Percentiles rank a stretch among this genome's conserved stretches.
Evolutionary conservation across 2,113 vertebrate species (phyloP).

Genomic region (Tetrax tetrax): DNA sequence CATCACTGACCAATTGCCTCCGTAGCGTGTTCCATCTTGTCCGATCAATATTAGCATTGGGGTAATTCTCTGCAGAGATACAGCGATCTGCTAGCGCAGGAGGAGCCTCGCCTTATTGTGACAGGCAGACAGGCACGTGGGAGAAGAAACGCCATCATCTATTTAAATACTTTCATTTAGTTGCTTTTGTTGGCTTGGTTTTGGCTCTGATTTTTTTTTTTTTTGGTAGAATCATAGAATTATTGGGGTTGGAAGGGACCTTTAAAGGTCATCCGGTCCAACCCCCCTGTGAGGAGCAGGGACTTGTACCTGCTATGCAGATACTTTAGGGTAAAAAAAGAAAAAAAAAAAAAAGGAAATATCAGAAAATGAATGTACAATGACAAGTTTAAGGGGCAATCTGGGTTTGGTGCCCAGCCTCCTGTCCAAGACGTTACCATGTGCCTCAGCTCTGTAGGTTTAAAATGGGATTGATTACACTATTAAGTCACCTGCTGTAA

Average conservation of each 20-base stretch:
- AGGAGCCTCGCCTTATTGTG: neutral
- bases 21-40: conserved; percentile 40
- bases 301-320: neutral
- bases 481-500: neutral
- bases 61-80: neutral
- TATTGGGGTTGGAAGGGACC: too few relatives aligned
- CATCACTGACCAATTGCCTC: conserved; percentile 38
- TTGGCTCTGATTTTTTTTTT: neutral
- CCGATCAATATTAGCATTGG: conserved; percentile 17
- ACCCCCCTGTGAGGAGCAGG: too few relatives aligned
- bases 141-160: neutral
- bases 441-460: neutral
- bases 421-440: neutral
- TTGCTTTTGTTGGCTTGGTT: neutral
- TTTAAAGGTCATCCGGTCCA: too few relatives aligned
- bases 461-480: neutral
- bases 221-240: too few relatives aligned
- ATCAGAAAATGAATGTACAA: neutral
- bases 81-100: neutral
- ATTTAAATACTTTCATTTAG: neutral
- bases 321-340: neutral
- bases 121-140: neutral
- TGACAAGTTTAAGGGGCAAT: neutral
- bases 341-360: neutral
- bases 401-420: neutral